These are phyloP conservation scores for Neolamprologus modestus DNA, from an alignment of 2,113 vertebrate species.

Conservation along the genomic window DNA sequence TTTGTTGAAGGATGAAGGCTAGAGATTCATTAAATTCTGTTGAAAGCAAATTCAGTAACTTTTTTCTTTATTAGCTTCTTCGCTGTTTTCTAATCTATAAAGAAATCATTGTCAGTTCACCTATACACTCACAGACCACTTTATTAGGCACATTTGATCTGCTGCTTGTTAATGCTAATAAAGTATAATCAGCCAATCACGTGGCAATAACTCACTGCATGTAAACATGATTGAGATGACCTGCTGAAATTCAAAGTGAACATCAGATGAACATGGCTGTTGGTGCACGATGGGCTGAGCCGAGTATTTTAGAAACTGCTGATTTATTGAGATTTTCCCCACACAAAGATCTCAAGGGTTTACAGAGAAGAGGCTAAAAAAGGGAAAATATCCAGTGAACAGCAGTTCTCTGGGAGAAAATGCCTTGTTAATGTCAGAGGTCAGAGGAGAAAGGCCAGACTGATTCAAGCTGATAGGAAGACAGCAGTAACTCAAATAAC, in stretches of 20 bases:
- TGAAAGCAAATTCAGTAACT: not conserved
- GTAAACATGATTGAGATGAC: not conserved
- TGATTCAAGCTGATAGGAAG: not conserved
- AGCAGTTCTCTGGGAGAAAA: not conserved
- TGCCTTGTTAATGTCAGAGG: not conserved
- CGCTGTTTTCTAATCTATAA: not conserved
- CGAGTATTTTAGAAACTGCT: not conserved
- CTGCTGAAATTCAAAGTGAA: not conserved
- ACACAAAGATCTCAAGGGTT: not conserved
- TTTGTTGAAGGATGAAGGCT: not conserved
- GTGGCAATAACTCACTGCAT: not conserved
- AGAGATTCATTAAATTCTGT: not conserved
- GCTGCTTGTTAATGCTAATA: not conserved
- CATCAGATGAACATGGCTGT: not conserved
- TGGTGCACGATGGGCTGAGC: not conserved
- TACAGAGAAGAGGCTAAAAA: not conserved
- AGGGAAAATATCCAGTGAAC: not conserved
- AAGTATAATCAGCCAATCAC: not conserved
- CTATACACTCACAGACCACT: not conserved
- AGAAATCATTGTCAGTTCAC: not conserved
- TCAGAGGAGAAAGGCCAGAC: not conserved
- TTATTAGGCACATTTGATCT: not conserved
- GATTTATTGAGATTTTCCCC: not conserved
- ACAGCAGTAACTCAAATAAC: not conserved
- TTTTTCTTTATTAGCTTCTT: not conserved